Evolutionary conservation across 2,113 vertebrate species (phyloP), one percentile per base, ranked within the genome.

Genomic region (Lanius ludovicianus): DNA sequence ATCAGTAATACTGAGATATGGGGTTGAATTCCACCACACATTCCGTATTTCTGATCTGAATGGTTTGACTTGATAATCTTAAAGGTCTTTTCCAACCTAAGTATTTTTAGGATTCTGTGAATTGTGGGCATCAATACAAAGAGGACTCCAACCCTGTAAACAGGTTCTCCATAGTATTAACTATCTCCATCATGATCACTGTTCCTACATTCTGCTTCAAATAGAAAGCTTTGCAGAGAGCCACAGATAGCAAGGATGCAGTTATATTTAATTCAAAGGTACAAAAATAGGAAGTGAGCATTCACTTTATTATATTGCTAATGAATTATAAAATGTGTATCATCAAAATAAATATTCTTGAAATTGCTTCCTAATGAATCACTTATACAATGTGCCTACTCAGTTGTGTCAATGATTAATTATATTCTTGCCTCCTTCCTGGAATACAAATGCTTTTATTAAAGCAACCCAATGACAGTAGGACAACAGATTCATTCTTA

Each of bases 331-430:
- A 93, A 91, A 83, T 84, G 95, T 89, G 62, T 86, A 92, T 74
- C 30, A 74, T 95, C 90, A 92, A 96, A 97, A 96, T 91, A 97
- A 97, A 96, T 84, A 95, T 69, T 80, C 90, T 97, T 74, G 78
- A 95, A 97, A 94, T 94, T 85, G 42, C 92, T 96, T 97, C 89
- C 76, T 93, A 96, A 96, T 97, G 84, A 97, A 93, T 96, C 92
- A 89, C 93, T 77, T 73, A 73, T 79, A 97, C 91, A 95, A 83
- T 63, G 42, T 78, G 90, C 77, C 92, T 96, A 95, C 97, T 97
- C 88, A 88, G 94, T 95, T 97, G 89, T 96, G 95, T 95, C 89
- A 76, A 90, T 97, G 97, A 97, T 98, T 97, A 97, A 98, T 97
- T 97, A 82, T 91, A 67, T 95, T 90, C 78, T 95, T 96, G 70